phyloP scores from a whole-genome alignment of 2,888 invertebrate species.

The Lathronympha strigana region DNA sequence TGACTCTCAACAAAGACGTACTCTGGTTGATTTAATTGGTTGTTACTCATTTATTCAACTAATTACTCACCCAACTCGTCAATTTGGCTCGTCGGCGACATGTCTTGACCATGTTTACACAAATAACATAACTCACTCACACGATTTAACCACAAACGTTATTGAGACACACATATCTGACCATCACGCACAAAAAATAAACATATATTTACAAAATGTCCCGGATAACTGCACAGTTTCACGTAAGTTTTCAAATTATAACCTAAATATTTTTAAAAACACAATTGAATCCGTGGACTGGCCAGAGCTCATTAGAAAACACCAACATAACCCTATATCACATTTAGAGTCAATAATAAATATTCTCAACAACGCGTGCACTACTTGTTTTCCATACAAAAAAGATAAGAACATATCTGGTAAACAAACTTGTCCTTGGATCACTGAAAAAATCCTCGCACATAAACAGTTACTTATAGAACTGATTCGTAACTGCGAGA shows the following conservation, averaged over 20 bases:
- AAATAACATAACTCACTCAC: background rate
- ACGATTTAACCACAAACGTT: background rate
- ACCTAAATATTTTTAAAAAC: background rate
- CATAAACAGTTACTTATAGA: background rate
- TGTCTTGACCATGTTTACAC: background rate
- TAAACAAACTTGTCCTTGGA: background rate
- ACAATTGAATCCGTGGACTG: background rate
- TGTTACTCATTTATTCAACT: background rate
- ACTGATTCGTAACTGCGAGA: background rate
- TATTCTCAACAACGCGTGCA: background rate
- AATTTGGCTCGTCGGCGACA: too few species aligned
- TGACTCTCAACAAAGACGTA: background rate
- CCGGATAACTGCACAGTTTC: background rate
- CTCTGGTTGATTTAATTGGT: background rate
- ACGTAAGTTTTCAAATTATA: background rate
- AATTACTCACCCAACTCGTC: conserved; percentile 1
- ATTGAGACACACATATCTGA: background rate
- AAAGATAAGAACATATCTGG: background rate
- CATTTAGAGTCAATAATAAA: conserved; percentile 1
- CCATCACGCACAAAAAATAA: conserved; percentile 8
- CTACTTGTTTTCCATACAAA: conserved; percentile 1
- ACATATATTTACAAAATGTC: too few species aligned
- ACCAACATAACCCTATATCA: background rate
- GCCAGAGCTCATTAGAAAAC: background rate
- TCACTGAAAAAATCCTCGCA: background rate